A percentile compares a stretch with the other conserved stretches of the same genome.
Evolutionary conservation across 2,888 invertebrate genomes (phyloP).

Genomic region (Machimus rusticus): DNA sequence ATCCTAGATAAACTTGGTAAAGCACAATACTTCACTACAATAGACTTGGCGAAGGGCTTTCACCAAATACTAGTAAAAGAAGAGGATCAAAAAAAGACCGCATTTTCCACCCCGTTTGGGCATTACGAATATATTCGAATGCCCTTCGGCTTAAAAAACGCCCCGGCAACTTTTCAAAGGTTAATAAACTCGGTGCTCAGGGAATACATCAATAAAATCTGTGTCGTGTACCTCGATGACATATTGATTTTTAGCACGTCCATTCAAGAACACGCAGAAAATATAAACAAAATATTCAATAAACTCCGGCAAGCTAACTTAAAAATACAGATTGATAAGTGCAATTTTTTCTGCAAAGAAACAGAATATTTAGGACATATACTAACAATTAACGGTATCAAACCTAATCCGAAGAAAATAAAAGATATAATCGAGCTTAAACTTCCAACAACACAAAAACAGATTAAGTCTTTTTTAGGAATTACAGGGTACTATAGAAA

Average conservation of each 20-base stretch:
- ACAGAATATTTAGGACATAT: constrained; percentile 5
- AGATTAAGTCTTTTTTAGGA: constrained; percentile 8
- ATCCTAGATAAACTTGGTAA: neutral
- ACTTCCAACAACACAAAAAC: neutral
- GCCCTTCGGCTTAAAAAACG: neutral
- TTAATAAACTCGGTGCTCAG: neutral
- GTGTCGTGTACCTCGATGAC: constrained; percentile 13
- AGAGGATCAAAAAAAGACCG: neutral
- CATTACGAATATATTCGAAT: neutral
- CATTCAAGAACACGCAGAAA: too few species aligned
- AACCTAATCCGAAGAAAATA: constrained; percentile 45
- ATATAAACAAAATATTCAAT: neutral
- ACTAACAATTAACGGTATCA: neutral
- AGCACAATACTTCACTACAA: neutral
- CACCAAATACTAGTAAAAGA: neutral
- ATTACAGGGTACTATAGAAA: neutral
- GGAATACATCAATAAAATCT: constrained; percentile 43
- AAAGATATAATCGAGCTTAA: constrained; percentile 20
- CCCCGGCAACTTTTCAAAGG: constrained; percentile 1
- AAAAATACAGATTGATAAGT: constrained; percentile 40
- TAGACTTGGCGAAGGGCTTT: neutral
- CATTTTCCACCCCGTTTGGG: neutral
- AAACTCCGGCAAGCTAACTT: neutral
- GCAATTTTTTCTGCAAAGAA: constrained; percentile 42
- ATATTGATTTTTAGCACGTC: constrained; percentile 46